Percentiles rank a stretch among this genome's conserved stretches.
phyloP scores from a whole-genome alignment of 2,888 invertebrate species.

The Torymus aiolomorphi region DNA sequence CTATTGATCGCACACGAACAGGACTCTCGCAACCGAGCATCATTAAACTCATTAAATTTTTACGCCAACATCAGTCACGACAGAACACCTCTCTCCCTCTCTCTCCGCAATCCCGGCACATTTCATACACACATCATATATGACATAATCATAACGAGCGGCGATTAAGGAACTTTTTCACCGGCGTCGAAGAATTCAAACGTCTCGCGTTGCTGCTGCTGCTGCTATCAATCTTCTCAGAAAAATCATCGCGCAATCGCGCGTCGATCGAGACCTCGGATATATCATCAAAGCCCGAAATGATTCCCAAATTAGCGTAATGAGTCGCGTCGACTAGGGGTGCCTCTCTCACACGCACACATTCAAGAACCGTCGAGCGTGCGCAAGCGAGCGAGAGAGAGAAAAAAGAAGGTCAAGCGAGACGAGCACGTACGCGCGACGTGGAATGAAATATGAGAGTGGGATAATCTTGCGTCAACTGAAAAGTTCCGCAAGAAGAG shows the following conservation, averaged over 20 bases:
- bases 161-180: background rate
- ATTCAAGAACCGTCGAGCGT: background rate
- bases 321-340: slow-evolving; percentile 19
- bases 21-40: background rate
- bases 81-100: background rate
- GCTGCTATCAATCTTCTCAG: slow-evolving; percentile 29
- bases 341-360: slow-evolving; percentile 33
- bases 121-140: no score
- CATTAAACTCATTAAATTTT: background rate
- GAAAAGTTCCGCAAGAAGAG: slow-evolving; percentile 57
- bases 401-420: slow-evolving; percentile 26
- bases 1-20: no score
- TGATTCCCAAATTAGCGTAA: slow-evolving; percentile 50
- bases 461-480: slow-evolving; percentile 57
- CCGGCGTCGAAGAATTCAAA: background rate
- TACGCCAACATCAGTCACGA: background rate
- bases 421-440: slow-evolving; percentile 25
- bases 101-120: no score
- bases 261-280: slow-evolving; percentile 8
- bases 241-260: slow-evolving; percentile 38
- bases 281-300: background rate
- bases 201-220: background rate
- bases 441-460: slow-evolving; percentile 56
- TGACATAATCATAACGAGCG: no score
- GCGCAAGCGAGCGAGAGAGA: slow-evolving; percentile 23